Evolutionary conservation across 2,113 vertebrate genomes (phyloP), one percentile per base, ranked within the genome.

Genomic region (Apus apus): DNA sequence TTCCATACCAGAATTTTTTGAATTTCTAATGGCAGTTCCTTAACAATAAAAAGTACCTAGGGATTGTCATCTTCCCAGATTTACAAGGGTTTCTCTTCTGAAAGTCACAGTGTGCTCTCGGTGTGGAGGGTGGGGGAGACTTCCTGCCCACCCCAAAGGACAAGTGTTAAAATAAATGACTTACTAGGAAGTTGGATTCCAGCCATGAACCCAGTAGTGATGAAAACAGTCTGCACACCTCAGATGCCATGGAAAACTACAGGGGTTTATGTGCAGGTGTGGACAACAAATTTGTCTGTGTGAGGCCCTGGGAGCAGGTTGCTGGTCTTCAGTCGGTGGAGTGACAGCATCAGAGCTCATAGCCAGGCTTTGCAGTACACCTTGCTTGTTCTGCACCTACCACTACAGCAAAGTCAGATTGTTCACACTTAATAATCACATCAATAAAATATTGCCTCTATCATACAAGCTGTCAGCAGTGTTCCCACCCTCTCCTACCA

Each of bases 61-160:
- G 18, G 13, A 15, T 70, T 65, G 21, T 70, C 21, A 30, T 73
- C 36, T 89, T 92, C 23, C 60, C 36, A 57, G 14, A 53, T 19
- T 43, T 43, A 26, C 0, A 32, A 67, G 6, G 15, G 23, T 53
- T 86, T 86, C 7, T 38, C 8, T 77, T 85, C 20, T 56, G 51
- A 40, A 76, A 58, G 36, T 36, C 15, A 13, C 23, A 45, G 27
- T 45, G 16, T 2, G 2, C 15, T 67, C 22, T 61, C 0, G 0
- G 8, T 11, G 0, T 9, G 17, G 18, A 2, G 11, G 27, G 18
- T 4, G 6, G 34, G 19, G 26, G 50, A 23, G 43, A 23, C 11
- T 34, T 26, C 12, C 19, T 3, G 7, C 4, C 4, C 2, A 11
- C 29, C 8, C 4, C 0, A 20, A 27, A 45, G 26, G 26, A 8